Evolutionary conservation across 2,797 vertebrate species (phyloP), one percentile per base, ranked within the genome.

Genomic region (Sebastolobus altivelis): DNA sequence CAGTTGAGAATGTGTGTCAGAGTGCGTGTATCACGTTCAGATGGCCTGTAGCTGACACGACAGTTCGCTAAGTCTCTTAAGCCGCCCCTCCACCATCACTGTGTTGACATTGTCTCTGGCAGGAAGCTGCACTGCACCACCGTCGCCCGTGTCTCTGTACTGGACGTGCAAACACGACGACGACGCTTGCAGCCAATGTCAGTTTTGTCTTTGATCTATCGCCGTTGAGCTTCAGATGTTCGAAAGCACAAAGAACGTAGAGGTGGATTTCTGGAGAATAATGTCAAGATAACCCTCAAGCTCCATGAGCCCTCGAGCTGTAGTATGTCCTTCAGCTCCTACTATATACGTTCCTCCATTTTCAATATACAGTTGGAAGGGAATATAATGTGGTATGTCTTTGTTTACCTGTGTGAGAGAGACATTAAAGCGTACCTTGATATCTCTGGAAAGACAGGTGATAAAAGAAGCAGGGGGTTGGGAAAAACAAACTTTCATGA

Each of bases 1-100:
- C 83, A 18, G 75, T 38, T 75, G 82, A 76, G 81, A 78, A 81
- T 85, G 84, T 74, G 76, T 81, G 82, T 63, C 3, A 1, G 65
- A 56, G 79, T 76, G 83, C 29, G 62, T 86, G 88, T 86, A 33
- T 92, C 82, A 75, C 75, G 83, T 87, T 88, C 82, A 66, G 72
- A 82, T 76, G 83, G 81, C 79, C 80, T 31, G 75, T 54, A 72
- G 91, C 88, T 90, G 88, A 93, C 89, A 88, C 58, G 91, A 90
- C 89, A 77, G 83, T 88, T 88, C 27, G 0, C 75, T 93, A 92
- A 95, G 92, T 89, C 90, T 87, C 91, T 92, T 90, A 90, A 90
- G 80, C 88, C 58, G 37, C 79, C 63, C 81, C 86, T 82, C 77
- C 61, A 67, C 65, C 71, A 40, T 78, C 75, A 67, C 81, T 62